A percentile compares a stretch with the other conserved stretches of the same genome.
phyloP scores from a whole-genome alignment of 2,888 invertebrate species.

The Sesamia inferens region DNA sequence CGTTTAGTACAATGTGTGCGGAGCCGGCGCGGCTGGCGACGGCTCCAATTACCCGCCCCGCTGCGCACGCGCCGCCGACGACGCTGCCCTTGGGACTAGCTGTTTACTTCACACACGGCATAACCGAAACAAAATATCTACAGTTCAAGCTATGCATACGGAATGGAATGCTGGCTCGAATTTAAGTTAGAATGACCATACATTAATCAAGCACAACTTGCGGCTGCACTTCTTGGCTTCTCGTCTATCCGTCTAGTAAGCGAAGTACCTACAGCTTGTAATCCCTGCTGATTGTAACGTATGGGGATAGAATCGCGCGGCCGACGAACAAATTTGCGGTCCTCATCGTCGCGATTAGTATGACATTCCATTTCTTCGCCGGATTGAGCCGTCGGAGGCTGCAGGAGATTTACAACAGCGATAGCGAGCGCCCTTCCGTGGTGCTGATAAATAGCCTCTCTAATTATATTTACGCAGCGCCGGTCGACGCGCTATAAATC shows the following conservation, averaged over 20 bases:
- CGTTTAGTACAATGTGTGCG: constrained; percentile 60
- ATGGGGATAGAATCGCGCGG: constrained; percentile 67
- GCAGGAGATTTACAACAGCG: constrained; percentile 84
- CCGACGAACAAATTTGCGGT: constrained; percentile 72
- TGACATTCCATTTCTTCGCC: constrained; percentile 80
- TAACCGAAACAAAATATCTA: constrained; percentile 66
- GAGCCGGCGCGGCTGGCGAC: constrained; percentile 62
- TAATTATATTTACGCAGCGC: constrained; percentile 90
- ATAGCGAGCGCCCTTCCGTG: constrained; percentile 87
- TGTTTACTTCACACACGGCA: constrained; percentile 68
- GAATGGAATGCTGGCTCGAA: constrained; percentile 32
- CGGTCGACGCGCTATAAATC: constrained; percentile 86
- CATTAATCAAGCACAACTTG: constrained; percentile 16
- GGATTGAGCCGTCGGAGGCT: constrained; percentile 87
- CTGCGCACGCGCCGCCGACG: constrained; percentile 69
- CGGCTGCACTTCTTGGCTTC: constrained; percentile 10
- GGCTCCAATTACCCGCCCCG: constrained; percentile 72
- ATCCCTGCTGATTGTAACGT: constrained; percentile 76
- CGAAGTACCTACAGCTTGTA: constrained; percentile 28
- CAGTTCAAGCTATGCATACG: constrained; percentile 11
- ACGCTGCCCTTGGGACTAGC: constrained; percentile 75
- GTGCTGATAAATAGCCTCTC: constrained; percentile 88
- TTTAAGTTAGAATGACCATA: constrained; percentile 45
- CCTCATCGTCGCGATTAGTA: constrained; percentile 67
- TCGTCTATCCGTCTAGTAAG: constrained; percentile 44